Evolutionary conservation across 2,113 vertebrate genomes (phyloP), one percentile per base, ranked within the genome.

Genomic region (Neolamprologus cancellatus): DNA sequence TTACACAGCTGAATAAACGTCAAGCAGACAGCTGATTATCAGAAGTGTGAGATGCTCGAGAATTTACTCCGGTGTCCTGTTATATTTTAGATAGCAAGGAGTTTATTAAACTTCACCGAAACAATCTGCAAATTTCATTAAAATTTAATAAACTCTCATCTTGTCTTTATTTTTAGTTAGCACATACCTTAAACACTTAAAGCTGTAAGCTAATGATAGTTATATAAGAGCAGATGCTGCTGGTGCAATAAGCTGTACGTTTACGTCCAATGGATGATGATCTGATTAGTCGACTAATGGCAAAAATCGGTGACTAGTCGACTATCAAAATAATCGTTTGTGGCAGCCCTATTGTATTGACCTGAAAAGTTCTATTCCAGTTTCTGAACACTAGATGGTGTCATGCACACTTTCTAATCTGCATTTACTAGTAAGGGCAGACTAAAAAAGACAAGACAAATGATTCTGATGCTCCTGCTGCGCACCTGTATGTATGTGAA

Each of bases 331-430:
- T 44, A 44, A 15, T 44, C 41, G 41, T 44, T 44, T 44, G 41
- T 44, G 41, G 13, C 41, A 44, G 41, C 41, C 41, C 41, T 46
- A 46, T 15, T 46, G 14, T 46, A 46, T 15, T 36, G 30, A 36
- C 28, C 14, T 52, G 2, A 46, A 15, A 52, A 15, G 54, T 50
- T 82, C 14, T 79, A 9, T 88, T 86, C 18, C 30, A 50, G 17
- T 17, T 39, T 66, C 13, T 54, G 41, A 59, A 30, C 95, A 96
- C 91, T 87, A 96, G 96, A 88, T 91, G 96, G 94, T 44, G 74
- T 4, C 57, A 46, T 5, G 25, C 71, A 20, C 66, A 52, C 18
- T 76, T 78, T 6, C 5, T 20, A 57, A 13, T 61, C 13, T 50
- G 18, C 11, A 39, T 79, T 59, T 20, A 59, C 10, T 53, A 15